Conservation (phyloP, 2,888 invertebrate genomes). For the Ectemnius lituratus region DNA sequence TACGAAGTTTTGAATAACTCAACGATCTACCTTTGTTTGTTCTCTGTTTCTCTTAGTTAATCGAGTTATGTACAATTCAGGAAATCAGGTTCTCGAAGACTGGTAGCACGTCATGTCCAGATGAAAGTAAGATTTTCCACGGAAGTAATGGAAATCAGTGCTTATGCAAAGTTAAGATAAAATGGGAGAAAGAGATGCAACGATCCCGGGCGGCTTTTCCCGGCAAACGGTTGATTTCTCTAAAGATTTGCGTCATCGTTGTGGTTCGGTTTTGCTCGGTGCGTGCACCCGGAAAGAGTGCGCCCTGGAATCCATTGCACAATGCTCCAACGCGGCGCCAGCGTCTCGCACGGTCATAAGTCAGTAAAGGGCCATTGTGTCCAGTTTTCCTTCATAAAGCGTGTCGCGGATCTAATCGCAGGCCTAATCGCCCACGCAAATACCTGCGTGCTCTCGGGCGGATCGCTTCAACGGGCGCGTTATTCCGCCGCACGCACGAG, state of each 20-base stretch:
- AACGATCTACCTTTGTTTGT: too few species aligned
- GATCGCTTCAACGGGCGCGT: slow-evolving; percentile 41
- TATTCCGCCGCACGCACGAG: slow-evolving; percentile 1
- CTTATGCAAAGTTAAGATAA: background rate
- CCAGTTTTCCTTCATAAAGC: slow-evolving; percentile 62
- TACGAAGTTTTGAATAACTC: background rate
- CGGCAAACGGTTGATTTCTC: slow-evolving; percentile 19
- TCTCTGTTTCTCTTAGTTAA: too few species aligned
- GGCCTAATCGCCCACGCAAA: slow-evolving; percentile 73
- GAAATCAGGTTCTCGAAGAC: too few species aligned
- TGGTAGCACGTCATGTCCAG: background rate
- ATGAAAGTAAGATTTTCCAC: slow-evolving; percentile 7
- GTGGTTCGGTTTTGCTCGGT: background rate
- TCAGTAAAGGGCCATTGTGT: slow-evolving; percentile 73
- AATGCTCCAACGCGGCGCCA: slow-evolving; percentile 55
- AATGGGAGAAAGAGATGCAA: background rate
- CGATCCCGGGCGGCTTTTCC: slow-evolving; percentile 12
- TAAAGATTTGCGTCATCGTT: slow-evolving; percentile 35
- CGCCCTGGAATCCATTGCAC: slow-evolving; percentile 69
- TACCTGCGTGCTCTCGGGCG: slow-evolving; percentile 65
- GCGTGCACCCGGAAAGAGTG: slow-evolving; percentile 50
- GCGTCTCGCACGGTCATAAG: slow-evolving; percentile 57
- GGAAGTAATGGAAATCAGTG: background rate
- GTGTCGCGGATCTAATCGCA: slow-evolving; percentile 72
- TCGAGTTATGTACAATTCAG: too few species aligned